Conservation (phyloP, 2,888 invertebrate genomes). For the Lydus trimaculatus region DNA sequence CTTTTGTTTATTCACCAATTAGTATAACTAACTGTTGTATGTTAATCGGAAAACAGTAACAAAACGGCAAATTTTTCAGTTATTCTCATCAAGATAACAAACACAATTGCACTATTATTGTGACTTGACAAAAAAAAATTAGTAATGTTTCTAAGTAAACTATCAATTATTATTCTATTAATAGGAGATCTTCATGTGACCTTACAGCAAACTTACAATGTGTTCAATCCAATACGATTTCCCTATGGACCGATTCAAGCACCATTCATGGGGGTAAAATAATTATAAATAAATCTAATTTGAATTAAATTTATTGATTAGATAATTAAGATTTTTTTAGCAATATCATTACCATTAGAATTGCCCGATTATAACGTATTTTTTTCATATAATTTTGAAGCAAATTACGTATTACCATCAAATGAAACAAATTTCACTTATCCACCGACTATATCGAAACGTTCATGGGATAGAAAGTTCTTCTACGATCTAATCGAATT, state of each 20-base stretch:
- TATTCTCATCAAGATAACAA: not conserved
- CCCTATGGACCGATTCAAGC: slow-evolving; percentile 32
- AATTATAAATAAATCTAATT: not conserved
- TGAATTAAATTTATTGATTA: slow-evolving; percentile 33
- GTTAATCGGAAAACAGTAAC: slow-evolving; percentile 21
- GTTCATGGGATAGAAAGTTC: slow-evolving; percentile 43
- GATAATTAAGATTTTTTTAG: slow-evolving; percentile 68
- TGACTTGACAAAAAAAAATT: not conserved
- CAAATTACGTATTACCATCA: slow-evolving; percentile 69
- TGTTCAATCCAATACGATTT: slow-evolving; percentile 30
- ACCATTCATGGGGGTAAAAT: slow-evolving; percentile 38
- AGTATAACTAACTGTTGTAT: slow-evolving; percentile 21
- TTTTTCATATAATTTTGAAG: slow-evolving; percentile 77
- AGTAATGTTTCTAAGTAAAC: not conserved
- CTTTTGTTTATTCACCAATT: slow-evolving; percentile 12
- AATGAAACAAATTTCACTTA: slow-evolving; percentile 59
- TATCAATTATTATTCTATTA: not conserved
- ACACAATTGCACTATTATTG: not conserved
- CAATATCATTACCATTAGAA: slow-evolving; percentile 74
- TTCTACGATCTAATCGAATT: slow-evolving; percentile 47
- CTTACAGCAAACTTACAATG: not conserved
- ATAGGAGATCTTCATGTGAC: not conserved
- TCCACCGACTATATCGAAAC: slow-evolving; percentile 45
- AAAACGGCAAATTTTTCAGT: slow-evolving; percentile 11
- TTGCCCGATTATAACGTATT: slow-evolving; percentile 74